Evolutionary conservation across 2,888 invertebrate species (phyloP).

Genomic region (Lamellibrachia columna): DNA sequence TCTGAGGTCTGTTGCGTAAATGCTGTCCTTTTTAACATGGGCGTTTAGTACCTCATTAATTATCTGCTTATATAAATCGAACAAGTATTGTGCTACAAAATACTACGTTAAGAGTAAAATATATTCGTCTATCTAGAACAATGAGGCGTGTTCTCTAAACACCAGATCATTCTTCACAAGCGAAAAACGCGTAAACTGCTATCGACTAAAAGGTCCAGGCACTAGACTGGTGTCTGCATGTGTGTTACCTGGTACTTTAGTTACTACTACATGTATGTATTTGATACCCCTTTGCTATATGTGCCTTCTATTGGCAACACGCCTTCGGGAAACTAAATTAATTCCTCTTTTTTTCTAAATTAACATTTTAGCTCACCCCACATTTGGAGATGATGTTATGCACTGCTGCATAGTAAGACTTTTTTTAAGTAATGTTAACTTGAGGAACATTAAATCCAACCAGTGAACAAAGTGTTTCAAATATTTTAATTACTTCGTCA

Average conservation of each 20-base stretch:
- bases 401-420: too few relatives aligned
- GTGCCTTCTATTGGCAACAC: neutral
- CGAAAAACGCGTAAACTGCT: neutral
- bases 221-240: neutral
- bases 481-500: neutral
- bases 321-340: neutral
- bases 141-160: neutral
- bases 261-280: neutral
- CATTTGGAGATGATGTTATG: too few relatives aligned
- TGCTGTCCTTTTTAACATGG: too few relatives aligned
- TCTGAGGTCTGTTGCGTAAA: too few relatives aligned
- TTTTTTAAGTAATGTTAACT: too few relatives aligned
- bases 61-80: too few relatives aligned
- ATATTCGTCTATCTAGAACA: neutral
- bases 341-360: too few relatives aligned
- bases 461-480: neutral
- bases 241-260: neutral
- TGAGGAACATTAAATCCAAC: neutral
- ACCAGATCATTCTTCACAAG: neutral
- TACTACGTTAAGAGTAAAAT: too few relatives aligned
- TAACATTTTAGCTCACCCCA: too few relatives aligned
- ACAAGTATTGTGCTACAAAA: too few relatives aligned
- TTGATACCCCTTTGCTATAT: neutral
- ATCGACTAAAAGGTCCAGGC: neutral
- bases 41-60: too few relatives aligned